A percentile compares a stretch with the other conserved stretches of the same genome.
These are phyloP conservation scores for Dufourea novaeangliae DNA, from an alignment of 1,140 invertebrate species.

Conservation along the genomic window DNA sequence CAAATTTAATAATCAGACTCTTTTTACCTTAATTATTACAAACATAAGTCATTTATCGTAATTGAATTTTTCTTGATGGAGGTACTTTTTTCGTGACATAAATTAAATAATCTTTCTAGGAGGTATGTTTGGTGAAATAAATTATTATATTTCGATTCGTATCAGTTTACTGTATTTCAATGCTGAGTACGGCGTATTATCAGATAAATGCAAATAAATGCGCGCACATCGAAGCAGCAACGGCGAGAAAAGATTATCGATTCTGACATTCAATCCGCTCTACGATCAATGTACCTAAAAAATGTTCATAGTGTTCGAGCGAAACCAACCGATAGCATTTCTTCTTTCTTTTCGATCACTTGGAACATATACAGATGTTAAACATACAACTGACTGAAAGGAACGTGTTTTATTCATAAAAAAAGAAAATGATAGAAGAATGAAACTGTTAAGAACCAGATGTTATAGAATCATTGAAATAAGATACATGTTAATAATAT, in stretches of 20 bases:
- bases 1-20: no score
- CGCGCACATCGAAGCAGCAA: constrained; percentile 44
- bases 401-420: neutral
- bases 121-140: constrained; percentile 34
- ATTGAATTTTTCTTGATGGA: no score
- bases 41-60: neutral
- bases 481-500: neutral
- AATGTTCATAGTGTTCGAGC: constrained; percentile 37
- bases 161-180: constrained; percentile 51
- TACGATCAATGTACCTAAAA: constrained; percentile 48
- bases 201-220: constrained; percentile 49
- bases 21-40: no score
- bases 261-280: constrained; percentile 36
- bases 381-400: neutral
- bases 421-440: neutral
- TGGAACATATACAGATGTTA: neutral
- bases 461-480: neutral
- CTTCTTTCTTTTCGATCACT: constrained; percentile 14
- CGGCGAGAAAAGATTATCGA: constrained; percentile 34
- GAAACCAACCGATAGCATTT: constrained; percentile 40
- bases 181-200: constrained; percentile 48
- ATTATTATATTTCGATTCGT: constrained; percentile 23
- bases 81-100: neutral
- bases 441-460: no score
- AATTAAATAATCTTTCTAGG: constrained; percentile 9